Evolutionary conservation across 2,113 vertebrate genomes (phyloP).

Genomic region (Tor tambroides): DNA sequence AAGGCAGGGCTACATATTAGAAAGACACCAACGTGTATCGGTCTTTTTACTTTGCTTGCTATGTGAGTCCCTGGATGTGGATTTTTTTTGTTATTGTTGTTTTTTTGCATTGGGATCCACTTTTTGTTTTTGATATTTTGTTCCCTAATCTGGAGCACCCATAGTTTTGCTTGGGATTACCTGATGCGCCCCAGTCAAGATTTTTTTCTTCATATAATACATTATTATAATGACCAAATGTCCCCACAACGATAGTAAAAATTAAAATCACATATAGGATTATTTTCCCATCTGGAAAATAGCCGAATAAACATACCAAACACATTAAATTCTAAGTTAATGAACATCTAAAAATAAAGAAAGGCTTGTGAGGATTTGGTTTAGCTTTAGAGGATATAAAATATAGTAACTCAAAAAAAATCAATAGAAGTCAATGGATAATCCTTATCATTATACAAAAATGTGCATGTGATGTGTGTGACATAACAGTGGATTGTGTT

Average conservation of each 20-base stretch:
- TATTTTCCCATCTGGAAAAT: neutral
- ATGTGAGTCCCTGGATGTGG: too few species aligned
- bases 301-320: too few species aligned
- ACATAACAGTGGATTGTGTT: neutral
- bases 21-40: too few species aligned
- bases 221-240: neutral
- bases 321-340: neutral
- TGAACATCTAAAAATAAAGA: neutral
- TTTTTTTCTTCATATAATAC: too few species aligned
- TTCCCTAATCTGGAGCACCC: too few species aligned
- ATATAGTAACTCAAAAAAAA: neutral
- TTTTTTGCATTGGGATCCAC: too few species aligned
- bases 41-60: too few species aligned
- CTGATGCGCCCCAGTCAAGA: too few species aligned
- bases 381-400: neutral
- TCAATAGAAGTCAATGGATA: neutral
- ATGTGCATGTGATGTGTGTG: conserved; percentile 24
- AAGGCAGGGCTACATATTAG: too few species aligned
- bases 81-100: too few species aligned
- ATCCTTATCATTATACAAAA: neutral
- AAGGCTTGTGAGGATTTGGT: neutral
- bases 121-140: too few species aligned
- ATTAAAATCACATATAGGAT: neutral
- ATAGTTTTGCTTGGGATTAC: too few species aligned
- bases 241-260: neutral